Conservation (phyloP, 2,113 vertebrate species). For the Ptilorrhoa leucosticta region DNA sequence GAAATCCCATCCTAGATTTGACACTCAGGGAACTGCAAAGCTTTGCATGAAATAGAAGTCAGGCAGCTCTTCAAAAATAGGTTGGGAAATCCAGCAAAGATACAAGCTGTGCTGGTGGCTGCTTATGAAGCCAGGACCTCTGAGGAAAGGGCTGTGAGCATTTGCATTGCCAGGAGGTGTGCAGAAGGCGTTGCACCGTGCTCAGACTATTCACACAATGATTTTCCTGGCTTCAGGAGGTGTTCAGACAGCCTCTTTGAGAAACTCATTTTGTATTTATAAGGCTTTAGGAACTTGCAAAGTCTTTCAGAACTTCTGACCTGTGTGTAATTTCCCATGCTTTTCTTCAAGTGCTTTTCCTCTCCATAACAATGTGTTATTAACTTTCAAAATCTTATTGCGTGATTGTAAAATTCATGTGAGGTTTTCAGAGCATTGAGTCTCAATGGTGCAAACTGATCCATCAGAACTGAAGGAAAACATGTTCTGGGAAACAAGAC, state of each 20-base stretch:
- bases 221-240: background rate
- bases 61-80: background rate
- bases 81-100: background rate
- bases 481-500: background rate
- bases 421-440: background rate
- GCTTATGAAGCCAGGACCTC: background rate
- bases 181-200: background rate
- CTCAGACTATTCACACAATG: background rate
- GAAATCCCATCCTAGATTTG: background rate
- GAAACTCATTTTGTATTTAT: constrained; percentile 26
- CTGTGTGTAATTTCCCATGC: background rate
- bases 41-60: background rate
- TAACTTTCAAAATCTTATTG: constrained; percentile 11
- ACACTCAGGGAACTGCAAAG: background rate
- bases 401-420: background rate
- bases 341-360: background rate
- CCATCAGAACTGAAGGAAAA: background rate
- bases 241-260: background rate
- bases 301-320: constrained; percentile 15
- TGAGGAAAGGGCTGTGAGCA: background rate
- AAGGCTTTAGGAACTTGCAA: constrained; percentile 13
- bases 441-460: background rate
- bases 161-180: background rate
- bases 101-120: background rate
- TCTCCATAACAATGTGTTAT: constrained; percentile 16